Conservation (phyloP, 2,888 invertebrate species). For the Plagiodera versicolora region DNA sequence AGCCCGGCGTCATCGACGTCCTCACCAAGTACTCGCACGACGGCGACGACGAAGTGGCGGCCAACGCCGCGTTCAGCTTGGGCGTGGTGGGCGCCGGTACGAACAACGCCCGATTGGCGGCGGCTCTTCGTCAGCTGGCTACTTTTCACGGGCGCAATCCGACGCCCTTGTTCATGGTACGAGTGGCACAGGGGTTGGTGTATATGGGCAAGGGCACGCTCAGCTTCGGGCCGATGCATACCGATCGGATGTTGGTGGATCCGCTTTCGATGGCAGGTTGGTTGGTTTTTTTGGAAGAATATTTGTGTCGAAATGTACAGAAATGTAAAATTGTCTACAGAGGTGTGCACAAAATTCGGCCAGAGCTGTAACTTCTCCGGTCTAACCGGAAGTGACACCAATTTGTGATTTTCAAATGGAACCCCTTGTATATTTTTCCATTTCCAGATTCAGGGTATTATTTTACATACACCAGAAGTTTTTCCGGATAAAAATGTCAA, state of each 20-base stretch:
- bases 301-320: too few relatives aligned
- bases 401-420: too few relatives aligned
- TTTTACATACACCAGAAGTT: too few relatives aligned
- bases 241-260: slow-evolving; percentile 89
- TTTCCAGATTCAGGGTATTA: too few relatives aligned
- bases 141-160: slow-evolving; percentile 97
- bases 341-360: too few relatives aligned
- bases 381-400: too few relatives aligned
- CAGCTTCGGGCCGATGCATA: slow-evolving; percentile 93
- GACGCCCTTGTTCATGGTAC: slow-evolving; percentile 94
- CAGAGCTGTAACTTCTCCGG: too few relatives aligned
- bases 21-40: slow-evolving; percentile 99
- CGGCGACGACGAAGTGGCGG: slow-evolving; percentile 93
- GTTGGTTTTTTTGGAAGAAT: not conserved
- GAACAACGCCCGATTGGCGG: slow-evolving; percentile 88
- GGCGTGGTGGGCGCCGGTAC: slow-evolving; percentile 54
- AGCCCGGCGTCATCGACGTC: slow-evolving; percentile 91
- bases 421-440: too few relatives aligned
- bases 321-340: too few relatives aligned
- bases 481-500: too few relatives aligned
- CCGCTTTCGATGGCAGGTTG: slow-evolving; percentile 90
- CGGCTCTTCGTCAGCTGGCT: slow-evolving; percentile 94
- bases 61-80: slow-evolving; percentile 97
- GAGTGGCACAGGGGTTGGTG: slow-evolving; percentile 92
- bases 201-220: slow-evolving; percentile 99